Conservation (phyloP, 2,113 vertebrate genomes). For the Centropus bengalensis region DNA sequence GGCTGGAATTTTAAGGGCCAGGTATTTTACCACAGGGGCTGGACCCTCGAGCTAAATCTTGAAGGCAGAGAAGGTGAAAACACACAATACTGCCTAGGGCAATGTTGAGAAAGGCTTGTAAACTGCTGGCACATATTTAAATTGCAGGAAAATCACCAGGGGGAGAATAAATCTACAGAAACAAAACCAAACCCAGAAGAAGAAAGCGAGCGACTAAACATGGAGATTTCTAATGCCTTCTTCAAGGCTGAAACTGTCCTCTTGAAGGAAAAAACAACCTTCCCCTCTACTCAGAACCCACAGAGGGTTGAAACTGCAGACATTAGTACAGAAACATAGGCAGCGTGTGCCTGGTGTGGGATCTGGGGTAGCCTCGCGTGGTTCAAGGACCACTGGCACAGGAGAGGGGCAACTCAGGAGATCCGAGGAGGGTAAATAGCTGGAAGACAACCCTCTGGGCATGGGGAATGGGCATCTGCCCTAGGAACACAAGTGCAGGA, state of each 20-base stretch:
- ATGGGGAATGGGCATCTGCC: fast-evolving
- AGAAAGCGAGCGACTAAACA: background rate
- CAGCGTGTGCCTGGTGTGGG: background rate
- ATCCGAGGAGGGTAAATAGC: background rate
- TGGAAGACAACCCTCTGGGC: background rate
- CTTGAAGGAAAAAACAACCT: background rate
- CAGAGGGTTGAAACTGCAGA: background rate
- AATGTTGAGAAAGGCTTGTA: background rate
- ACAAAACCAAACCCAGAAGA: background rate
- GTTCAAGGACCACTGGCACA: background rate
- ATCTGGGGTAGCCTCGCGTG: background rate
- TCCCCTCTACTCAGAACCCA: background rate
- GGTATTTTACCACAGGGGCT: conserved; percentile 12
- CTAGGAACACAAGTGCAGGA: background rate
- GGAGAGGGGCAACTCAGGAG: background rate
- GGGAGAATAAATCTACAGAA: conserved; percentile 25
- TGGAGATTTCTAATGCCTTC: background rate
- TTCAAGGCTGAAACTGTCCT: background rate
- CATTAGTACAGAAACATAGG: background rate
- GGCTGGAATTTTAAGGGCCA: conserved; percentile 42
- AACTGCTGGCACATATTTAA: conserved; percentile 52
- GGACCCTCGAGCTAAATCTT: conserved; percentile 11
- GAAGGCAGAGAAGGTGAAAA: conserved; percentile 7
- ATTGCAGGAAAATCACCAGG: conserved; percentile 20
- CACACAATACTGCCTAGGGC: background rate